phyloP scores from a whole-genome alignment of 2,113 vertebrate genomes.

The Etheostoma spectabile region DNA sequence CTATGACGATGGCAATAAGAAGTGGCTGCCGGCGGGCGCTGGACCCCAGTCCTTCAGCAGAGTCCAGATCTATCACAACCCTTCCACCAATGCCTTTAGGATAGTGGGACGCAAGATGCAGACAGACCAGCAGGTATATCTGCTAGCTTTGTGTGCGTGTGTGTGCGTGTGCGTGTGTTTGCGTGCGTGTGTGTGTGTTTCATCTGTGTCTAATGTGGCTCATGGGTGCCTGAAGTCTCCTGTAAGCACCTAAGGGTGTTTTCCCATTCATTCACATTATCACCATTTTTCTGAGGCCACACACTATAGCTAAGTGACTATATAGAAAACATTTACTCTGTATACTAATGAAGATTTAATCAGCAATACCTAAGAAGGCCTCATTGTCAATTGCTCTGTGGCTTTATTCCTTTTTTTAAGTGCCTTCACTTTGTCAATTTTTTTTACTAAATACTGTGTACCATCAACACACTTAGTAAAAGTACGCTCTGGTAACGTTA shows the following conservation, averaged over 20 bases:
- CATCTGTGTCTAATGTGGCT: not conserved
- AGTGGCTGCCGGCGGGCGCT: slow-evolving; percentile 90
- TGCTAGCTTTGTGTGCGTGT: not conserved
- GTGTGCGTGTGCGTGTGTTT: not conserved
- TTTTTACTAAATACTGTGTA: not conserved
- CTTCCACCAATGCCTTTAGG: slow-evolving; percentile 88
- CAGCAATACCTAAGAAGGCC: not conserved
- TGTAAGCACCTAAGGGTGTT: slow-evolving; percentile 2
- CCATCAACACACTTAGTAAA: not conserved
- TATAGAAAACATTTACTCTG: not conserved
- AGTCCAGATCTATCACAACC: slow-evolving; percentile 93
- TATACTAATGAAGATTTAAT: not conserved
- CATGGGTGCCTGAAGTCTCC: slow-evolving; percentile 1
- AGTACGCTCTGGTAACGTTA: too few species aligned
- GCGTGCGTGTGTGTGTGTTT: not conserved
- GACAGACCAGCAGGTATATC: slow-evolving; percentile 89
- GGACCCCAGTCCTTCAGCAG: slow-evolving; percentile 89
- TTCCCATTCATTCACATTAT: slow-evolving; percentile 9
- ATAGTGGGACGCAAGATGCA: slow-evolving; percentile 93
- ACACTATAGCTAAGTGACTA: not conserved
- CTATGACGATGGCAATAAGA: slow-evolving; percentile 91
- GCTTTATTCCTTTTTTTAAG: not conserved
- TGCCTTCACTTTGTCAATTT: not conserved
- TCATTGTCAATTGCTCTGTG: not conserved
- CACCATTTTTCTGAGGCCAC: not conserved